These are phyloP conservation scores for Tapera naevia DNA, from an alignment of 2,797 vertebrate species.

Conservation along the genomic window DNA sequence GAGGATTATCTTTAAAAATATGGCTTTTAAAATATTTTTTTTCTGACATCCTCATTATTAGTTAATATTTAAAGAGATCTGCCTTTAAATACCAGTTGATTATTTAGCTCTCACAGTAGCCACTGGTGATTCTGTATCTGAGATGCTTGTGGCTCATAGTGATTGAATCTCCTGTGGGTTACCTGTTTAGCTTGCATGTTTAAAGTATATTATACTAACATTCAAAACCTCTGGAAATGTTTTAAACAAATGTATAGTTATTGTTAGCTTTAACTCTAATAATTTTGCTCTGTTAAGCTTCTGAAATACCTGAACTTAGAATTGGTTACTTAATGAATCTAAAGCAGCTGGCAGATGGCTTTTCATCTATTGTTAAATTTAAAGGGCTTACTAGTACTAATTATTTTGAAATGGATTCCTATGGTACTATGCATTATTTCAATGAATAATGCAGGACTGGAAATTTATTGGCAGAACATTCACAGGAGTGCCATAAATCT, in stretches of 20 bases:
- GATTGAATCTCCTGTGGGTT: not conserved
- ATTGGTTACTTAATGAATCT: not conserved
- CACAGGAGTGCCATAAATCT: constrained; percentile 21
- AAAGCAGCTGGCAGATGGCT: constrained; percentile 34
- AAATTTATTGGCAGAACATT: constrained; percentile 59
- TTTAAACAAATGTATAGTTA: constrained; percentile 17
- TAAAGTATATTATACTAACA: not conserved
- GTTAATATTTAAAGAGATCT: not conserved
- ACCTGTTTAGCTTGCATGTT: not conserved
- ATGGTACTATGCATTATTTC: constrained; percentile 46
- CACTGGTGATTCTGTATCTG: not conserved
- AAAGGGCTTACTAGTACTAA: constrained; percentile 48
- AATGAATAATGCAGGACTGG: constrained; percentile 60
- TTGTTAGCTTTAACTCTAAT: constrained; percentile 11
- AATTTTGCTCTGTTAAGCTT: constrained; percentile 12
- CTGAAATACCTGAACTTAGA: constrained; percentile 24
- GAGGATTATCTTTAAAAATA: not conserved
- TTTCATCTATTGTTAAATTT: constrained; percentile 63
- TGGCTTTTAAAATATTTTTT: not conserved
- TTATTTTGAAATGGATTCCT: constrained; percentile 65
- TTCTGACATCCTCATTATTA: not conserved
- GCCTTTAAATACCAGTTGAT: not conserved
- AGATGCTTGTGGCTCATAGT: not conserved
- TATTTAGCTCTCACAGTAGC: not conserved
- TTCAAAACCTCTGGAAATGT: not conserved